A percentile compares a stretch with the other conserved stretches of the same genome.
Evolutionary conservation across 2,113 vertebrate species (phyloP).

Genomic region (Fulica atra): DNA sequence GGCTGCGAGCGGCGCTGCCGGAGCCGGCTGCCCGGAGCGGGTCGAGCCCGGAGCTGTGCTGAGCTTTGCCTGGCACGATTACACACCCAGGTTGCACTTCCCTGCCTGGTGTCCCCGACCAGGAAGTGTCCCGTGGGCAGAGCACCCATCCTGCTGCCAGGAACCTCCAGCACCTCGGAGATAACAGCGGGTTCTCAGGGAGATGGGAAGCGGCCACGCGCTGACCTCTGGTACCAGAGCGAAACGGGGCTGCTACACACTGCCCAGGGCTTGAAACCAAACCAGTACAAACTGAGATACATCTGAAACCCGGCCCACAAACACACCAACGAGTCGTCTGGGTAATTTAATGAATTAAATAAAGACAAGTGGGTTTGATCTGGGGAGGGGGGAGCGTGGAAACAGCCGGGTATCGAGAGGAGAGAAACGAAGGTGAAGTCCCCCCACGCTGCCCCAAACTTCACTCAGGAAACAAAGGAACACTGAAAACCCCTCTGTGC

Average conservation of each 20-base stretch:
- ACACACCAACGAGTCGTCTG: fast-evolving
- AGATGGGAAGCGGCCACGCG: background rate
- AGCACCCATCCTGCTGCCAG: background rate
- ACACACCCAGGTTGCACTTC: background rate
- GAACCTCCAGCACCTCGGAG: background rate
- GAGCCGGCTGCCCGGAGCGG: background rate
- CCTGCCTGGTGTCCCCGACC: background rate
- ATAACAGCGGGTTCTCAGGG: background rate
- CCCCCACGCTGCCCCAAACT: background rate
- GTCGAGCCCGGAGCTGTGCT: background rate
- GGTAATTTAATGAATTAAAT: background rate
- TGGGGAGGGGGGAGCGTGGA: background rate
- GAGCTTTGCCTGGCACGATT: background rate
- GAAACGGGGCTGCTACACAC: fast-evolving
- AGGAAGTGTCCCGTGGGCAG: background rate
- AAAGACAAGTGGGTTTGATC: background rate
- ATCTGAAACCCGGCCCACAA: background rate
- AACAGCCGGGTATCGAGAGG: background rate
- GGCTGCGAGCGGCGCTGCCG: background rate
- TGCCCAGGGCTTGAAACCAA: background rate
- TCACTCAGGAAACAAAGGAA: background rate
- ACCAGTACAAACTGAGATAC: no score
- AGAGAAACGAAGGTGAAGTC: background rate
- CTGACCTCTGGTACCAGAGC: background rate
- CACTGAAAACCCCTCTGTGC: background rate